These are phyloP conservation scores for Zophobas morio DNA, from an alignment of 1,140 invertebrate species.

Conservation along the genomic window DNA sequence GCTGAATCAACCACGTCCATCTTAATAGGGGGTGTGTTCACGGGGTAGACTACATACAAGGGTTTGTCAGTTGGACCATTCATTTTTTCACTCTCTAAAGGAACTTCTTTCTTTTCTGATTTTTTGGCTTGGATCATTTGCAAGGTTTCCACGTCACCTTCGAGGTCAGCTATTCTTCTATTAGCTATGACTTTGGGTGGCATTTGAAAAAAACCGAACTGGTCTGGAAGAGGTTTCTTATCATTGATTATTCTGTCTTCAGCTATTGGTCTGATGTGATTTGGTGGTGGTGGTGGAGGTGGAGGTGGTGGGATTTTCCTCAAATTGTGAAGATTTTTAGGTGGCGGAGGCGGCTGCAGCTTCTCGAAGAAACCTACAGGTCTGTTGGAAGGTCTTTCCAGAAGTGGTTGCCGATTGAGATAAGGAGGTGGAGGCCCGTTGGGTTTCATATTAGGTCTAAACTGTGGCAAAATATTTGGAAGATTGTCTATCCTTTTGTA, in stretches of 20 bases:
- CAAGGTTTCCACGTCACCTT: slow-evolving; percentile 71
- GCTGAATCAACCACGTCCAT: slow-evolving; percentile 68
- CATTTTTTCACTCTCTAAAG: slow-evolving; percentile 51
- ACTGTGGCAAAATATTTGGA: slow-evolving; percentile 81
- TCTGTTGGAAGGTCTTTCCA: slow-evolving; percentile 65
- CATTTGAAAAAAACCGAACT: slow-evolving; percentile 62
- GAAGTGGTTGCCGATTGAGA: slow-evolving; percentile 63
- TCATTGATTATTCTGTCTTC: slow-evolving; percentile 60
- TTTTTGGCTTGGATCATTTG: slow-evolving; percentile 76
- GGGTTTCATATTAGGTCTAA: slow-evolving; percentile 73
- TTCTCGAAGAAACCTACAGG: slow-evolving; percentile 67
- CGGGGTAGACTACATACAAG: slow-evolving; percentile 78
- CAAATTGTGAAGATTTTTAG: slow-evolving; percentile 55
- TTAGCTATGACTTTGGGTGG: slow-evolving; percentile 62
- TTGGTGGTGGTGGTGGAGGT: slow-evolving; percentile 40
- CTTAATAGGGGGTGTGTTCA: slow-evolving; percentile 68
- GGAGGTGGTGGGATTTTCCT: slow-evolving; percentile 58
- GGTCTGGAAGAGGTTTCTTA: slow-evolving; percentile 54
- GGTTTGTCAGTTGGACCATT: slow-evolving; percentile 67
- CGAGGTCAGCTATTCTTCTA: slow-evolving; percentile 58
- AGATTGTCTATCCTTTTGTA: slow-evolving; percentile 69
- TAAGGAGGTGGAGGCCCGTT: slow-evolving; percentile 45
- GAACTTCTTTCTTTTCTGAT: slow-evolving; percentile 57
- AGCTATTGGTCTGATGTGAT: slow-evolving; percentile 53
- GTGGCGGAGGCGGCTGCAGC: slow-evolving; percentile 70